A percentile compares a stretch with the other conserved stretches of the same genome.
Conservation (phyloP, 2,113 vertebrate species). For the Oreochromis aureus region DNA sequence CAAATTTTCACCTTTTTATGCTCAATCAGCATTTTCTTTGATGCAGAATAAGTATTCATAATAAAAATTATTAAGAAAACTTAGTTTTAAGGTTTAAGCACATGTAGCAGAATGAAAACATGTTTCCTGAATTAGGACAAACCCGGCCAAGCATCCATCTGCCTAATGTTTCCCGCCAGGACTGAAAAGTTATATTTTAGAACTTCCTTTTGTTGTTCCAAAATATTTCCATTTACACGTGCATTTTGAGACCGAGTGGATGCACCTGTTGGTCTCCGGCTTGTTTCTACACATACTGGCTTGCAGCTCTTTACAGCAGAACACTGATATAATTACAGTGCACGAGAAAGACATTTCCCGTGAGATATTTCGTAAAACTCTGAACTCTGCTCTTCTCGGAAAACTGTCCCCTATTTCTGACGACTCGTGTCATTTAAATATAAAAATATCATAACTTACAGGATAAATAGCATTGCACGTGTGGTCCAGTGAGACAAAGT, state of each 20-base stretch:
- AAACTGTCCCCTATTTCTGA: background rate
- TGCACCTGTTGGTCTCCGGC: conserved; percentile 41
- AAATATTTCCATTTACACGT: conserved; percentile 1
- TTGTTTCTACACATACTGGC: background rate
- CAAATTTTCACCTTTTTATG: background rate
- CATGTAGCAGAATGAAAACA: background rate
- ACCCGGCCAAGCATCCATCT: background rate
- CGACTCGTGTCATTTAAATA: background rate
- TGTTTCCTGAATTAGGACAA: background rate
- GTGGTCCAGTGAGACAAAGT: background rate
- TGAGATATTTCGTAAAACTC: conserved; percentile 13
- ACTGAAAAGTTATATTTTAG: conserved; percentile 24
- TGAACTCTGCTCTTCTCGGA: background rate
- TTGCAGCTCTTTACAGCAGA: background rate
- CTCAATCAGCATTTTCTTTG: background rate
- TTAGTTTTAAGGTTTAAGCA: background rate
- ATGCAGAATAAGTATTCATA: background rate
- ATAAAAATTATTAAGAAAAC: background rate
- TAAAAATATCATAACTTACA: background rate
- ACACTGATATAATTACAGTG: background rate
- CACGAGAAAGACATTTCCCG: background rate
- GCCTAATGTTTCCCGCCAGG: background rate
- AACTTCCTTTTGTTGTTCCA: conserved; percentile 14
- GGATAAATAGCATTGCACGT: background rate
- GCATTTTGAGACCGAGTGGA: conserved; percentile 33